phyloP scores from a whole-genome alignment of 1,140 invertebrate genomes.

The Anoplophora glabripennis region DNA sequence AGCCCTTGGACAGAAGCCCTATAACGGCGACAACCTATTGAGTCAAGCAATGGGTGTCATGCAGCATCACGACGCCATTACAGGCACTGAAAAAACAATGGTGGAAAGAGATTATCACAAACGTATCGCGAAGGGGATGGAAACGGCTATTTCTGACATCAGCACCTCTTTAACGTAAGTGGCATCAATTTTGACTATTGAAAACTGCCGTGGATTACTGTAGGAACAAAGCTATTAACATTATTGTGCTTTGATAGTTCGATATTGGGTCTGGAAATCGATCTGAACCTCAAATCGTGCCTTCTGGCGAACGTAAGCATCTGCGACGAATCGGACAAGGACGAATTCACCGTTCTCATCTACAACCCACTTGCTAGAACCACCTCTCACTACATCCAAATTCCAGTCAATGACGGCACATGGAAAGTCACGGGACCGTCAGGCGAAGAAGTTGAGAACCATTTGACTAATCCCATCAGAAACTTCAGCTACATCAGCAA shows the following conservation, averaged over 20 bases:
- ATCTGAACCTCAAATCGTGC: conserved; percentile 28
- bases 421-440: conserved; percentile 64
- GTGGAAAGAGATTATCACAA: conserved; percentile 85
- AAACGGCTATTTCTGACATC: conserved; percentile 53
- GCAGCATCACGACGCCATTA: conserved; percentile 90
- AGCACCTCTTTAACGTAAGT: conserved; percentile 41
- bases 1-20: conserved; percentile 44
- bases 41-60: conserved; percentile 69
- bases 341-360: conserved; percentile 65
- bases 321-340: conserved; percentile 62
- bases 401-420: conserved; percentile 63
- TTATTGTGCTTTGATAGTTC: too few species aligned
- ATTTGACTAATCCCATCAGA: conserved; percentile 63
- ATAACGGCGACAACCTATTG: conserved; percentile 45
- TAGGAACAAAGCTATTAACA: too few species aligned
- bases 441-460: conserved; percentile 55
- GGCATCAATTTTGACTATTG: too few species aligned
- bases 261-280: conserved; percentile 4
- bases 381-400: conserved; percentile 62
- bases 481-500: conserved; percentile 56
- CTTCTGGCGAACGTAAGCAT: conserved; percentile 58
- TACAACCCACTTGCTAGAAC: conserved; percentile 78
- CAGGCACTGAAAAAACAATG: conserved; percentile 89
- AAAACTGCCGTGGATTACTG: too few species aligned
- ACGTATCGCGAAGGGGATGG: conserved; percentile 59